phyloP scores from a whole-genome alignment of 2,888 invertebrate genomes.

The Caenorhabditis wallacei region DNA sequence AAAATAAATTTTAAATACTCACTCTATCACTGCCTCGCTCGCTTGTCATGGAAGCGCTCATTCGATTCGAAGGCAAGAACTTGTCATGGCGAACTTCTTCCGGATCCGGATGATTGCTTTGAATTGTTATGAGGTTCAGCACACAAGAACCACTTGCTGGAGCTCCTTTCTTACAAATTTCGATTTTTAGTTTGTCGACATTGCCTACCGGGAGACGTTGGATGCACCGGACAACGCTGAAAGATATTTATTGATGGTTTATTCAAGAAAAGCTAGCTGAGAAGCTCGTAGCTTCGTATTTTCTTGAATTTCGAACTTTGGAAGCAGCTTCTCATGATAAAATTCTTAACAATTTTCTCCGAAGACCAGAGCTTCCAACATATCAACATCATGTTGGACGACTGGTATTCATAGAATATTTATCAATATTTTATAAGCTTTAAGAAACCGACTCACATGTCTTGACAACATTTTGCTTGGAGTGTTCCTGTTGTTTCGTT shows the following conservation, averaged over 20 bases:
- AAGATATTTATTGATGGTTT: constrained; percentile 19
- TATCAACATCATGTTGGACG: too few relatives aligned
- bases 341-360: too few relatives aligned
- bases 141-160: constrained; percentile 50
- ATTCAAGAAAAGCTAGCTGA: too few relatives aligned
- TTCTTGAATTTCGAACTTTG: too few relatives aligned
- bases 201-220: constrained; percentile 58
- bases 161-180: constrained; percentile 54
- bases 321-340: too few relatives aligned
- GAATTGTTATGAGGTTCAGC: constrained; percentile 35
- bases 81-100: constrained; percentile 22
- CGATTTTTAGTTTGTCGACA: constrained; percentile 63
- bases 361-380: too few relatives aligned
- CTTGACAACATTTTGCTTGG: constrained; percentile 66
- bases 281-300: too few relatives aligned
- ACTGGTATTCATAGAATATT: too few relatives aligned
- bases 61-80: constrained; percentile 9
- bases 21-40: constrained; percentile 47
- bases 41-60: constrained; percentile 36
- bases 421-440: too few relatives aligned
- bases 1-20: constrained; percentile 5
- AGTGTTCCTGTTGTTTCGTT: constrained; percentile 59
- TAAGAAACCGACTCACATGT: constrained; percentile 61
- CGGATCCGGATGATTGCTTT: constrained; percentile 18
- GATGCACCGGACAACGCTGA: constrained; percentile 67